Conservation (phyloP, 2,113 vertebrate genomes). For the Callocephalon fimbriatum region DNA sequence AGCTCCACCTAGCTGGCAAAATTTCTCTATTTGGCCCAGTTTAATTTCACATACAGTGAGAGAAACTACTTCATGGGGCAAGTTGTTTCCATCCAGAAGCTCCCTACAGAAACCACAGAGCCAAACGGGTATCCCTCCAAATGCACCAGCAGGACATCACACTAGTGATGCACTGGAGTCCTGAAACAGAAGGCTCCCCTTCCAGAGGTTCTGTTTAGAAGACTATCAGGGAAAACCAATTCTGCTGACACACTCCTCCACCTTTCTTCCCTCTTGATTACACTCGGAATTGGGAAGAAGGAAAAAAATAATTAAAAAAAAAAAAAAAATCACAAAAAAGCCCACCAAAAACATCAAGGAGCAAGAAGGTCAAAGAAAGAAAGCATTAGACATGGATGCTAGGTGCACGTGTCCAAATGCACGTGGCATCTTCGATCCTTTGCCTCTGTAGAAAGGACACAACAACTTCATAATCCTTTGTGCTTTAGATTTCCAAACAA, state of each 20-base stretch:
- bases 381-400: not conserved
- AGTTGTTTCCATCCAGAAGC: not conserved
- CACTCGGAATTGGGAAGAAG: not conserved
- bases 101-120: not conserved
- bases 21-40: constrained; percentile 57
- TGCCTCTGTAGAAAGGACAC: not conserved
- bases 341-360: not conserved
- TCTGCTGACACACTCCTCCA: not conserved
- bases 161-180: not conserved
- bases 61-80: not conserved
- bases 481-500: not conserved
- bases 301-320: not conserved
- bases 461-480: not conserved
- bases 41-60: not conserved
- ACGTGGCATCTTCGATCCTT: rapidly evolving
- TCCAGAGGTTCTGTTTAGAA: not conserved
- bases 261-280: not conserved
- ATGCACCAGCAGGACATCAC: not conserved
- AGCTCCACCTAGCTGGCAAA: constrained; percentile 68
- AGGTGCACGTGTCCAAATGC: not conserved
- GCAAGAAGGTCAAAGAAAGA: not conserved
- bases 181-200: not conserved
- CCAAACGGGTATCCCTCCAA: not conserved
- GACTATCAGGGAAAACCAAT: not conserved
- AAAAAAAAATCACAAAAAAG: not conserved